phyloP scores from a whole-genome alignment of 1,140 invertebrate genomes.

The Ceratitis capitata region DNA sequence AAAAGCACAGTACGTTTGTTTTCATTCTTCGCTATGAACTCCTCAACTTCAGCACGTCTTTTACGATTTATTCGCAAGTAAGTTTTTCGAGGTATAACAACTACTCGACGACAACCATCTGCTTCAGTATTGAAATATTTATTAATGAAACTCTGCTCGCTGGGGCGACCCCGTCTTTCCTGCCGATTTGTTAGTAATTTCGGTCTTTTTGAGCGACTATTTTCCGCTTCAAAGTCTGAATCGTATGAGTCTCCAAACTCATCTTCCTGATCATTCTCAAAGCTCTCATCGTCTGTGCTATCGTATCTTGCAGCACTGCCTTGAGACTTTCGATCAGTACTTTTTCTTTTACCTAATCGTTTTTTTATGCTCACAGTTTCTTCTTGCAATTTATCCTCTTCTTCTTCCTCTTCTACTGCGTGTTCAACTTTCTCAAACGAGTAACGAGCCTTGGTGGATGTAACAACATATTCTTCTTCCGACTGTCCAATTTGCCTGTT shows the following conservation, averaged over 20 bases:
- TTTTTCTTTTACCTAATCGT: background rate
- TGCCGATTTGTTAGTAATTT: background rate
- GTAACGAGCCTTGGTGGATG: conserved; percentile 48
- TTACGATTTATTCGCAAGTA: conserved; percentile 51
- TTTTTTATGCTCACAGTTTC: background rate
- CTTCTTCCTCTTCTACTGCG: background rate
- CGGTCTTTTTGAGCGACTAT: background rate
- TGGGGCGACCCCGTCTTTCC: background rate
- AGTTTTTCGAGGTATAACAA: conserved; percentile 50
- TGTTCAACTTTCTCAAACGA: conserved; percentile 52
- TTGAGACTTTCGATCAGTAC: background rate
- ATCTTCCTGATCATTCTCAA: conserved; percentile 7
- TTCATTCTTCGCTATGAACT: conserved; percentile 39
- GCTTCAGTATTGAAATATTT: conserved; percentile 45
- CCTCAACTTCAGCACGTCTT: conserved; percentile 1
- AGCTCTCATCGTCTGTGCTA: background rate
- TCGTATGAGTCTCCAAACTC: background rate
- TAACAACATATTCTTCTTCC: background rate
- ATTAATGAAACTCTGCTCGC: conserved; percentile 47
- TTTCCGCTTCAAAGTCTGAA: background rate
- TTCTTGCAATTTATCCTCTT: background rate
- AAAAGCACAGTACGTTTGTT: conserved; percentile 35
- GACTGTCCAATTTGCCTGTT: background rate
- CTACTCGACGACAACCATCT: conserved; percentile 48
- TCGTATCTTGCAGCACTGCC: background rate